Percentiles rank a stretch among this genome's conserved stretches.
Evolutionary conservation across 2,888 invertebrate species (phyloP).

Genomic region (Anaspis maculata): DNA sequence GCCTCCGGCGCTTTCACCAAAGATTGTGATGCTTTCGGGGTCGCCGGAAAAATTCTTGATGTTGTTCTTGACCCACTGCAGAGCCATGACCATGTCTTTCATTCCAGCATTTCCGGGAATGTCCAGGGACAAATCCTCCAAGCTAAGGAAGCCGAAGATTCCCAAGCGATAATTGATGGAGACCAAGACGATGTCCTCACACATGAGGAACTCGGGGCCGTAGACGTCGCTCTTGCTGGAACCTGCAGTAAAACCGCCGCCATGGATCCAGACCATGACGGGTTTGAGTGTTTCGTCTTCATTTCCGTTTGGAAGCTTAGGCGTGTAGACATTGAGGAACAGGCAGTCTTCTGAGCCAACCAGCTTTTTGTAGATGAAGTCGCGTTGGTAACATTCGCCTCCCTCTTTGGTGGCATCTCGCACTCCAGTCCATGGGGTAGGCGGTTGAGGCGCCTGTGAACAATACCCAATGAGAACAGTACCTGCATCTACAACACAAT

Average conservation of each 20-base stretch:
- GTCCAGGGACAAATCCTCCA: slow-evolving; percentile 40
- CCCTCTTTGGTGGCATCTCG: slow-evolving; percentile 22
- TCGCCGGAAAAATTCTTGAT: slow-evolving; percentile 44
- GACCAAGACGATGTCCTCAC: slow-evolving; percentile 35
- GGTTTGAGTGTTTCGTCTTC: slow-evolving; percentile 25
- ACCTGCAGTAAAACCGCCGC: slow-evolving; percentile 36
- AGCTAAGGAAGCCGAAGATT: slow-evolving; percentile 41
- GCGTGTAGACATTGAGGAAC: neutral
- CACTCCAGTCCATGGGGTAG: slow-evolving; percentile 22
- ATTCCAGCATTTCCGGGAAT: slow-evolving; percentile 47
- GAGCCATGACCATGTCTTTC: slow-evolving; percentile 45
- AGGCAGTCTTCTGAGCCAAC: neutral
- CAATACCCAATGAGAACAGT: too few relatives aligned
- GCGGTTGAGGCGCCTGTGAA: slow-evolving; percentile 20
- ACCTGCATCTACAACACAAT: too few relatives aligned
- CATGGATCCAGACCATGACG: slow-evolving; percentile 42
- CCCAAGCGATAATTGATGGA: slow-evolving; percentile 37
- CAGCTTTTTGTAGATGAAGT: slow-evolving; percentile 4
- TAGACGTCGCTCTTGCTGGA: slow-evolving; percentile 30
- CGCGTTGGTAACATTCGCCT: slow-evolving; percentile 18
- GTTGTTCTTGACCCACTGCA: slow-evolving; percentile 45
- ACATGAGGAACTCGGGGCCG: slow-evolving; percentile 36
- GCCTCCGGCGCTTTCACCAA: slow-evolving; percentile 47
- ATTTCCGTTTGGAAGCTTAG: neutral
- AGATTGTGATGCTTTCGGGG: slow-evolving; percentile 44